A percentile compares a stretch with the other conserved stretches of the same genome.
phyloP scores from a whole-genome alignment of 1,140 invertebrate genomes.

The Nymphalis io region DNA sequence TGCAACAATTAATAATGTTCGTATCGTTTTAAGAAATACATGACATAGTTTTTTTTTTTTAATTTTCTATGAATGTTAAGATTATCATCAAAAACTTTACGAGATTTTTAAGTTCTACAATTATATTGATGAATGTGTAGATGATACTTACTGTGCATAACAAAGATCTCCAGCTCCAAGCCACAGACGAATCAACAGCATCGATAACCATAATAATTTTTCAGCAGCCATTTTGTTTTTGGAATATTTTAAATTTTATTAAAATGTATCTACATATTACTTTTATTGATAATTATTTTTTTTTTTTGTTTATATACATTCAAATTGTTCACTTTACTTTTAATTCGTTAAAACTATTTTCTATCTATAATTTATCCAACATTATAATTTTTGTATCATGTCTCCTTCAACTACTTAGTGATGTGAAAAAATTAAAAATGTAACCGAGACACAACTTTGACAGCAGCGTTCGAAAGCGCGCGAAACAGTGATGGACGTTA shows the following conservation, averaged over 20 bases:
- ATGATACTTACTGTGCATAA: conserved; percentile 78
- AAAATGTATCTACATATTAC: conserved; percentile 29
- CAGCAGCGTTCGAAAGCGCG: conserved; percentile 59
- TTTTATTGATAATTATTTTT: conserved; percentile 21
- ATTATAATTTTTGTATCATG: conserved; percentile 27
- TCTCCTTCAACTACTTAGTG: conserved; percentile 13
- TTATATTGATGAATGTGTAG: no score
- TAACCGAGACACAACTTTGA: conserved; percentile 55
- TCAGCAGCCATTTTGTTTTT: conserved; percentile 62
- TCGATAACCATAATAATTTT: conserved; percentile 64
- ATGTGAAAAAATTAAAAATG: conserved; percentile 29
- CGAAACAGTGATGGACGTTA: conserved; percentile 61
- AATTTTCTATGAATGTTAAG: no score
- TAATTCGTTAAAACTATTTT: conserved; percentile 27
- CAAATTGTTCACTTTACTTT: conserved; percentile 18
- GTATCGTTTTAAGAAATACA: no score
- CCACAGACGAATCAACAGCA: conserved; percentile 65
- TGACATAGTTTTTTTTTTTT: no score
- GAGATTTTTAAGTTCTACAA: no score
- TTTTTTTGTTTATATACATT: conserved; percentile 7
- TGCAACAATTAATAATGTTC: no score
- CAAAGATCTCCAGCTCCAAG: conserved; percentile 74
- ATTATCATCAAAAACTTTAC: no score
- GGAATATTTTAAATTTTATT: conserved; percentile 26
- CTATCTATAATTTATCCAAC: conserved; percentile 31